Evolutionary conservation across 2,888 invertebrate species (phyloP), one percentile per base, ranked within the genome.

Genomic region (Scrobipalpa atriplicella): DNA sequence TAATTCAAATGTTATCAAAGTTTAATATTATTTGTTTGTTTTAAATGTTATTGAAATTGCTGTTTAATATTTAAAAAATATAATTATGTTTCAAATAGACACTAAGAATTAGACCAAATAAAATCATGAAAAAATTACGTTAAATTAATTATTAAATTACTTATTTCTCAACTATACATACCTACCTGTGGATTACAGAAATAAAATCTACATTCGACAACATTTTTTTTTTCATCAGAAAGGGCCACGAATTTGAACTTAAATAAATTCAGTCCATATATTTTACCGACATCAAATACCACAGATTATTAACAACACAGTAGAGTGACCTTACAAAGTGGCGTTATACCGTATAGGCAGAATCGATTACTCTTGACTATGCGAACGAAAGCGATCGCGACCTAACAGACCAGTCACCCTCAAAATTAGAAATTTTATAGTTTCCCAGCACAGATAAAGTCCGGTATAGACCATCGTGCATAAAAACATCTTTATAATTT

Each of bases 391-490:
- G 71, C 68, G 67, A 68, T 64, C 61, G 68, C 13, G 39, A 62
- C 67, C 69, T 67, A 71, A 75, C 68, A 69, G 75, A 71, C 70
- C 76, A 74, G 73, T 73, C 74, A 70, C 72, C 74, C 75, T 74
- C 73, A 75, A 83, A 81, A 83, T 82, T 80, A 77, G 74, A 78
- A 78, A 77, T 82, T 84, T 81, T 79, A 80, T 79, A 79, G 78
- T 78, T 76, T 66, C 69, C 75, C 67, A 71, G 77, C 77, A 76
- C 78, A 80, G 76, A 74, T 72, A 65, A 65, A 67, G 68, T 68
- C 70, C 71, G 70, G 72, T 72, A 38, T 7, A 29, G 19, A 29
- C 2, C 11, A 13, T 29, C 29, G 3, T n/a, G 16, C 51, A n/a
- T n/a, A n/a, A n/a, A n/a, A n/a, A n/a, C n/a, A n/a, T n/a, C n/a